Evolutionary conservation across 2,888 invertebrate species (phyloP), one percentile per base, ranked within the genome.

Genomic region (Cylindroiulus punctatus): DNA sequence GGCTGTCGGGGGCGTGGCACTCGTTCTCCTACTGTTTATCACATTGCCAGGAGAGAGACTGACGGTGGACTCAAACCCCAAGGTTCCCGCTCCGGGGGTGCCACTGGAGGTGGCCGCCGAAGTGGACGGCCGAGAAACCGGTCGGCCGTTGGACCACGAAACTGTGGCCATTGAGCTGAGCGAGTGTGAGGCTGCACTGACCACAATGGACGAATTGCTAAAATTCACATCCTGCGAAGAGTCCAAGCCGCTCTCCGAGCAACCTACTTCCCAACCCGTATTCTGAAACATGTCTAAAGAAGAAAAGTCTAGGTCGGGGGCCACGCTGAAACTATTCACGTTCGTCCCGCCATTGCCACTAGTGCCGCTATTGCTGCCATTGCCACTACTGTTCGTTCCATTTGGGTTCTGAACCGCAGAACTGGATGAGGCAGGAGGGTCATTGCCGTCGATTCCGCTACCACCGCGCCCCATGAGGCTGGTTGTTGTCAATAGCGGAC

Each of bases 1-100:
- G 82, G 91, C 90, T 82, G 90, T 90, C 40, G 90, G 90, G 90
- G 89, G 91, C 89, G 90, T 90, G n/a, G 90, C 89, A 76, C 90
- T 90, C n/a, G 90, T 32, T 47, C 86, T 44, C 14, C 86, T 40
- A 12, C 86, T 44, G 65, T 26, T 86, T 42, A 57, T 57, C 30
- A 42, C 32, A 84, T 86, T 87, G 86, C 91, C 90, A 91, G 92
- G 91, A 32, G 93, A 93, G 89, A 90, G 91, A 30, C 87, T 87
- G 86, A 91, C 90, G 91, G 92, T 91, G 30, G 93, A 93, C 89
- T 93, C 93, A 42, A 92, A 92, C 89, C 91, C 90, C 85, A 26
- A 84, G 85, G 47, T 42, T 22, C 90, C 90, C 10, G 86, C 32
- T 10, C 87, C 91, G 91, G 85, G n/a, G 30, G 40, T 32, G 30